A percentile compares a stretch with the other conserved stretches of the same genome.
Conservation (phyloP, 2,888 invertebrate species). For the Spisula subtruncata region DNA sequence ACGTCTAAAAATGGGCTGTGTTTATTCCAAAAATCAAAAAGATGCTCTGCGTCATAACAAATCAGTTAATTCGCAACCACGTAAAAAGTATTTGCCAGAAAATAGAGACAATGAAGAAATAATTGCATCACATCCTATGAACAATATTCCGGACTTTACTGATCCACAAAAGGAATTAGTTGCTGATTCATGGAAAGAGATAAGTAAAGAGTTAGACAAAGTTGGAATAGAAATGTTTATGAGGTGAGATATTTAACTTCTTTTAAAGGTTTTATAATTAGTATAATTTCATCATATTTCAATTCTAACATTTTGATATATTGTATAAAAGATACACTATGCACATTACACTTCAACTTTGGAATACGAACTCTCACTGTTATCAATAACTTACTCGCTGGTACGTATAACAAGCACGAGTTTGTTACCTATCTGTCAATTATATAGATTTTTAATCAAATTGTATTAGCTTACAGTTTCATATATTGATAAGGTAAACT, state of each 20-base stretch:
- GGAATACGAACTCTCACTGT: too few relatives aligned
- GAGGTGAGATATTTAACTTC: slow-evolving; percentile 70
- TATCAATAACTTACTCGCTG: too few relatives aligned
- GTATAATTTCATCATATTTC: too few relatives aligned
- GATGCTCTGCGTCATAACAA: slow-evolving; percentile 68
- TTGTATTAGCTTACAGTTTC: too few relatives aligned
- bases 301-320: too few relatives aligned
- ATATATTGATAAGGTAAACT: too few relatives aligned
- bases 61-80: slow-evolving; percentile 58
- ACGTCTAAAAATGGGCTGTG: slow-evolving; percentile 69
- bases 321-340: too few relatives aligned
- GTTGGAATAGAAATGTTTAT: slow-evolving; percentile 83
- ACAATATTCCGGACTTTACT: slow-evolving; percentile 75
- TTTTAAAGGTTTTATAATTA: too few relatives aligned
- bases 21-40: slow-evolving; percentile 73
- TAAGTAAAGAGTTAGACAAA: slow-evolving; percentile 80
- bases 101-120: slow-evolving; percentile 60
- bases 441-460: too few relatives aligned
- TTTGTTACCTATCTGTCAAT: too few relatives aligned
- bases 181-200: slow-evolving; percentile 77
- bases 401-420: too few relatives aligned
- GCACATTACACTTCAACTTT: too few relatives aligned
- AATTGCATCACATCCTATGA: slow-evolving; percentile 55
- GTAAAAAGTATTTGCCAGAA: slow-evolving; percentile 67
- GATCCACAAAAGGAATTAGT: slow-evolving; percentile 80